Evolutionary conservation across 64 coral and sea anemone species (phyloP), one percentile per base, ranked within the genome.

Genomic region (Porites lutea): DNA sequence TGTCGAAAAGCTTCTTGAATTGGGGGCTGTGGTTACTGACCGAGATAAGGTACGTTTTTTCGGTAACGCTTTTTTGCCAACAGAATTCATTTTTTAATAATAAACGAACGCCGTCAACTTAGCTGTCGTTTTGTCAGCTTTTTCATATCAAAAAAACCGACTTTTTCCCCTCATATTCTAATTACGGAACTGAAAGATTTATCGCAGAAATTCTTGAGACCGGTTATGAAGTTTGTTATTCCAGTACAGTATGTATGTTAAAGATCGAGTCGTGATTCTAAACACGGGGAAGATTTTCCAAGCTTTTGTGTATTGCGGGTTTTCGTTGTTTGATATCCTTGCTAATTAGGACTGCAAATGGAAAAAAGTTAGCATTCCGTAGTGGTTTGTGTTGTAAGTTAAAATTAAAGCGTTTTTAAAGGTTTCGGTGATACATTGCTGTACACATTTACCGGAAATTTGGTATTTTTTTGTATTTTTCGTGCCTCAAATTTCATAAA

Each of bases 1-100:
- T 22, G 95, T 97, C 4, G 95, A 97, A 64, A 97, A 97, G 48
- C 60, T 97, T 12, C 74, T 97, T 50, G 95, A 97, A 91, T 92
- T 97, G 5, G 95, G 95, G 65, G 95, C 95, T 51, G 76, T 87
- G 12, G 74, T 91, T 45, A 91, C 74, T 9, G 95, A 97, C 49
- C 86, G 80, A 27, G 95, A 97, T 46, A 97, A 94, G 88, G 95
- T 57, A 91, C 77, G 88, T 13, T 57, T 19, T 62, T 65, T 16
- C 4, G 21, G 61, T n/a, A 55, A 27, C 61, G 44, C 53, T 76
- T 71, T 83, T 83, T 58, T 12, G 22, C 18, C 47, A 74, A 19
- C 52, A 59, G 11, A 21, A 18, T 27, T 62, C 82, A 87, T 54
- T 53, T 74, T 72, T 71, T 84, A 69, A 84, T 84, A 68, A 84